Evolutionary conservation across 2,113 vertebrate genomes (phyloP), one percentile per base, ranked within the genome.

Genomic region (Cyrtonyx montezumae): DNA sequence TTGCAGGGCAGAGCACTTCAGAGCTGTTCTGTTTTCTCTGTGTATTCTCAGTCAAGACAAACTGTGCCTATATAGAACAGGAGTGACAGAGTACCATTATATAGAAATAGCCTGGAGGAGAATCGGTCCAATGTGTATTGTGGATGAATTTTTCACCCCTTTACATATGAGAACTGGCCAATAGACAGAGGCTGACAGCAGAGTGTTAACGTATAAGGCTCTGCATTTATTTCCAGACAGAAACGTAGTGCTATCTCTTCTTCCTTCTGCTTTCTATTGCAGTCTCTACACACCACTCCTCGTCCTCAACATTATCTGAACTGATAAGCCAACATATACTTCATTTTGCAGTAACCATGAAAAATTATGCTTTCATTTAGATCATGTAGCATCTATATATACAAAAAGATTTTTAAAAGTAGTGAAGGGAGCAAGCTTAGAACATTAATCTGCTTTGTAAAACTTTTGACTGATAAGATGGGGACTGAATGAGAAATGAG

Each of bases 1-100:
- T 84, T 58, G 36, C 70, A 69, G 63, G 28, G 49, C 58, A 92
- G 36, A 88, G 51, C 69, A 90, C 66, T 88, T 69, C 90, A 94
- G 77, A 85, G 34, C 69, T 75, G 32, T 88, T 88, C 42, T 71
- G 61, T 67, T 93, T 75, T 66, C 69, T 85, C 20, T 63, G 11
- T 84, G 3, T 42, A 9, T 63, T 75, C 36, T 73, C 78, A 94
- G 36, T 67, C 49, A 87, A 76, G 45, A 58, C 45, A 82, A 90
- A 51, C 9, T 7, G 8, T 83, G 56, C 15, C 30, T 88, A 0
- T 16, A 10, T 71, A 9, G 55, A 81, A n/a, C 20, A 78, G 77
- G 66, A 40, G 22, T 23, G 7, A n/a, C 25, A 43, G 32, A 83
- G 43, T 10, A 75, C 46, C 28, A 15, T 40, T 62, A 15, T 8